Evolutionary conservation across 2,797 vertebrate species (phyloP).

Genomic region (Lacerta viridis): DNA sequence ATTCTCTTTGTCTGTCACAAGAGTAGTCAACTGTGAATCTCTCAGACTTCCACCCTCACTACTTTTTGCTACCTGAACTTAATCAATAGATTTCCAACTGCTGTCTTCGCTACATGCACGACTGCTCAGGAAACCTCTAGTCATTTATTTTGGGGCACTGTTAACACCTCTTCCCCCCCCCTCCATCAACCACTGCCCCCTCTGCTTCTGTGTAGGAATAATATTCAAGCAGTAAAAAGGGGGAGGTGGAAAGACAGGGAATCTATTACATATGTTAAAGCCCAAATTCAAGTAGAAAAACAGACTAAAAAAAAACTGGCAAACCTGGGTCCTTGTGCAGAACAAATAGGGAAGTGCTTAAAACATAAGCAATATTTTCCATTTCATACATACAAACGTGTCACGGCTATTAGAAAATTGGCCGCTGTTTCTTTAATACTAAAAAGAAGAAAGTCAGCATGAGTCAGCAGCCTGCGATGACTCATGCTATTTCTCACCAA

Average conservation of each 20-base stretch:
- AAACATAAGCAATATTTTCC: neutral
- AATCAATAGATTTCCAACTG: conserved; percentile 45
- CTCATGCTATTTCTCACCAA: too few species aligned
- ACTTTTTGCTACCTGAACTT: conserved; percentile 25
- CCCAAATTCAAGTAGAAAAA: neutral
- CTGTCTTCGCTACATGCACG: conserved; percentile 29
- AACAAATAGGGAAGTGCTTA: neutral
- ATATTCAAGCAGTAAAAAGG: neutral
- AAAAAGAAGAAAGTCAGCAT: too few species aligned
- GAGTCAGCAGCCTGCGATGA: too few species aligned
- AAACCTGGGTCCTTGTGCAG: too few species aligned
- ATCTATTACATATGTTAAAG: neutral
- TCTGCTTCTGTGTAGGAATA: neutral
- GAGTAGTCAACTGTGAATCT: conserved; percentile 60
- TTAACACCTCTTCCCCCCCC: neutral
- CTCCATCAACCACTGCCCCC: conserved; percentile 13
- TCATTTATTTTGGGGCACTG: conserved; percentile 17
- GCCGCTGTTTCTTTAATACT: too few species aligned
- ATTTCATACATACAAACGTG: neutral
- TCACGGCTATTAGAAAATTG: too few species aligned
- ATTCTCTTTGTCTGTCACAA: conserved; percentile 37
- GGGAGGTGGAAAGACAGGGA: accelerated
- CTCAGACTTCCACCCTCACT: conserved; percentile 42
- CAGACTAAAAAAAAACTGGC: neutral
- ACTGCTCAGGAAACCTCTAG: neutral